These are phyloP conservation scores for Poecile atricapillus DNA, from an alignment of 2,113 vertebrate genomes.

Conservation along the genomic window DNA sequence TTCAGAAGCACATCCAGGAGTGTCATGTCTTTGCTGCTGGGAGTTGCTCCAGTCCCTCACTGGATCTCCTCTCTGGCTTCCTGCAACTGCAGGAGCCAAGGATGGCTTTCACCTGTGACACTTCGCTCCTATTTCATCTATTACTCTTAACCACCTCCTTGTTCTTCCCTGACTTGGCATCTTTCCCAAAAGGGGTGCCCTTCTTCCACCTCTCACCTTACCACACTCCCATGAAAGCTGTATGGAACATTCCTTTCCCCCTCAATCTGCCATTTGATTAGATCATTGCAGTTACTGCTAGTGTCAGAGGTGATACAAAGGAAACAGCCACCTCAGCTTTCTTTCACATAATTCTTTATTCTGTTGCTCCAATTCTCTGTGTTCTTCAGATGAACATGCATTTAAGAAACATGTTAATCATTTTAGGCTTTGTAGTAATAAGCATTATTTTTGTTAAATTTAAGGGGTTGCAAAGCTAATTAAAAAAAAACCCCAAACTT, in stretches of 20 bases:
- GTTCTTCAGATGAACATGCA: background rate
- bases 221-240: background rate
- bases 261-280: background rate
- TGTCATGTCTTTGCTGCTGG: background rate
- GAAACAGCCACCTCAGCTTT: background rate
- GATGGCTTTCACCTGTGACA: background rate
- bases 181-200: background rate
- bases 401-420: background rate
- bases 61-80: background rate
- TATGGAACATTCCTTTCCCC: fast-evolving
- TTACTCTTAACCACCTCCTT: background rate
- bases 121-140: background rate
- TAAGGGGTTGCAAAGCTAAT: background rate
- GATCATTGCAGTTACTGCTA: background rate
- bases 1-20: background rate
- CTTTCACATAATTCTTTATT: background rate
- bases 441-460: background rate
- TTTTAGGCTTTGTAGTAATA: background rate
- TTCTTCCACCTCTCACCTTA: background rate
- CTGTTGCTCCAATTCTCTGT: background rate
- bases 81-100: background rate
- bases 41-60: background rate
- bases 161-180: background rate
- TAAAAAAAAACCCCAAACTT: background rate
- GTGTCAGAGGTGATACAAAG: background rate